These are phyloP conservation scores for Strongylocentrotus purpuratus DNA, from an alignment of 35 echinoderm and acorn worm genomes.

Conservation along the genomic window DNA sequence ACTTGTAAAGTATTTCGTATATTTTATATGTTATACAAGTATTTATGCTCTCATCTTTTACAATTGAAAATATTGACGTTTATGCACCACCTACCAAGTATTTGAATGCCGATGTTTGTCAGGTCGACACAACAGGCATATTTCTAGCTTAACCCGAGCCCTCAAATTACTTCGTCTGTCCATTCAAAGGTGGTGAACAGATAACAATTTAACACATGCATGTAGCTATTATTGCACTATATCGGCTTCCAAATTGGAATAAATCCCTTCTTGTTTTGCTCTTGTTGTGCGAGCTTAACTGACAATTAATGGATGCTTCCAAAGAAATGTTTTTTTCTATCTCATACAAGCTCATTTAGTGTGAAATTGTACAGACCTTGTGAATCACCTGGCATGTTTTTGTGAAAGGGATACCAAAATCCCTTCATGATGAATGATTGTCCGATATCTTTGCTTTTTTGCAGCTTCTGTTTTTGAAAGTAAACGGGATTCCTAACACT, in stretches of 20 bases:
- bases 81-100: not conserved
- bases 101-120: not conserved
- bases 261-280: not conserved
- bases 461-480: slow-evolving; percentile 10
- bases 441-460: not conserved
- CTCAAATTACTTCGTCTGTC: not conserved
- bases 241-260: not conserved
- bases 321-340: slow-evolving; percentile 13
- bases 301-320: not conserved
- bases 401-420: not conserved
- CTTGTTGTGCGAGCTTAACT: slow-evolving; percentile 2
- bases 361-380: not conserved
- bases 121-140: not conserved
- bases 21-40: too few species aligned
- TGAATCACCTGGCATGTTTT: not conserved
- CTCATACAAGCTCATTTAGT: not conserved
- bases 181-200: not conserved
- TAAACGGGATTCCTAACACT: not conserved
- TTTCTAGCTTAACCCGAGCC: not conserved
- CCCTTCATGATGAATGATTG: not conserved
- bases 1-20: too few species aligned
- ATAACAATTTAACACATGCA: not conserved
- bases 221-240: not conserved
- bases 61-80: not conserved
- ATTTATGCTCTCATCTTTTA: too few species aligned